Evolutionary conservation across 2,888 invertebrate species (phyloP).

Genomic region (Hedya salicella): DNA sequence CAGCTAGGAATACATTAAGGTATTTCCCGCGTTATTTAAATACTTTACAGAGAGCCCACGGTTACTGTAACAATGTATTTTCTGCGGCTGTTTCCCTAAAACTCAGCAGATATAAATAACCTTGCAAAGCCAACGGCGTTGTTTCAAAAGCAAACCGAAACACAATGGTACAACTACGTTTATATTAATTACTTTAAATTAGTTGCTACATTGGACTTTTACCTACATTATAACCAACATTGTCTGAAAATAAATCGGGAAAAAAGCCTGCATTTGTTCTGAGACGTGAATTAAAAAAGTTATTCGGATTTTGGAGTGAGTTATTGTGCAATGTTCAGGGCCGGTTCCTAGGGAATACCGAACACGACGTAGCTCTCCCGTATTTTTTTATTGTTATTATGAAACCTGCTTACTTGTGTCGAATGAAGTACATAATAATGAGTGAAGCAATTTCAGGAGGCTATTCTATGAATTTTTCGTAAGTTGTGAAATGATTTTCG

Average conservation of each 20-base stretch:
- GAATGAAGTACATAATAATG: constrained; percentile 37
- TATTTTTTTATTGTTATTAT: constrained; percentile 39
- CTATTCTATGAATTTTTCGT: constrained; percentile 1
- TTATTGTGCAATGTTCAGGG: constrained; percentile 77
- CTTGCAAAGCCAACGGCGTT: constrained; percentile 25
- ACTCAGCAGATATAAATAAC: constrained; percentile 33
- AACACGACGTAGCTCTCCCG: constrained; percentile 44
- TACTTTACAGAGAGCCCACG: constrained; percentile 27
- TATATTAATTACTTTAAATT: neutral
- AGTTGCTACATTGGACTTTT: neutral
- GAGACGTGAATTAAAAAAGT: constrained; percentile 82
- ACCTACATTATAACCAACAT: constrained; percentile 49
- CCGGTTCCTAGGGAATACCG: constrained; percentile 58
- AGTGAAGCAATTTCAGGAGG: constrained; percentile 17
- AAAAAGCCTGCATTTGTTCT: constrained; percentile 76
- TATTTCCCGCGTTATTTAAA: constrained; percentile 29
- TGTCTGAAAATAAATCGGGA: constrained; percentile 74
- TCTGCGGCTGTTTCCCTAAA: constrained; percentile 28
- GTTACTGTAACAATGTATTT: constrained; percentile 17
- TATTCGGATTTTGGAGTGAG: constrained; percentile 79
- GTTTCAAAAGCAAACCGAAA: constrained; percentile 11
- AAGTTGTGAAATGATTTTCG: too few relatives aligned
- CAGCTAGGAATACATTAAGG: constrained; percentile 28
- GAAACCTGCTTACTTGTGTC: constrained; percentile 31
- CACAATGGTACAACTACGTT: constrained; percentile 3